These are phyloP conservation scores for Pholis gunnellus DNA, from an alignment of 2,113 vertebrate genomes.

Conservation along the genomic window DNA sequence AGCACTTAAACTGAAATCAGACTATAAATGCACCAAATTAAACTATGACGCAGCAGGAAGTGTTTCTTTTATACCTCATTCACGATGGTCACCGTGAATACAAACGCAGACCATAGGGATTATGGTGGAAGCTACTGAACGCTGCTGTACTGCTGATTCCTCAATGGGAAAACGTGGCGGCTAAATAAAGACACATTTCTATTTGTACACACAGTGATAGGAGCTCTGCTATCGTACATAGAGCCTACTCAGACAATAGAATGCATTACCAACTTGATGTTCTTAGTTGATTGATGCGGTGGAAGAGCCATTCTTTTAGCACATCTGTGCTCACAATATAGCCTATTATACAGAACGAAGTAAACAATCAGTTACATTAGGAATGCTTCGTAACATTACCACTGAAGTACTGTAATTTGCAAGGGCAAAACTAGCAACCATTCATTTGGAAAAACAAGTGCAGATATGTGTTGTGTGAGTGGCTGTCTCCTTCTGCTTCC, in stretches of 20 bases:
- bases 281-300: background rate
- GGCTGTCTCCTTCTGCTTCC: constrained; percentile 8
- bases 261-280: background rate
- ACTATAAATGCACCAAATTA: constrained; percentile 8
- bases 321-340: background rate
- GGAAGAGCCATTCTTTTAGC: background rate
- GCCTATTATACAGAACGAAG: background rate
- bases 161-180: background rate
- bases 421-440: constrained; percentile 14
- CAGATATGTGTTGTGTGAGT: background rate
- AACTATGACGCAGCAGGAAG: constrained; percentile 13
- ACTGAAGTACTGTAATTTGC: constrained; percentile 9
- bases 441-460: constrained; percentile 34
- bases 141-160: background rate
- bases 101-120: background rate
- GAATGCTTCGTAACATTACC: background rate
- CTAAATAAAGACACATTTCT: background rate
- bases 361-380: constrained; percentile 5
- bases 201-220: background rate
- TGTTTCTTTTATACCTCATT: constrained; percentile 14
- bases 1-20: constrained; percentile 23
- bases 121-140: background rate
- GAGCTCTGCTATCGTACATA: background rate
- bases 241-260: background rate
- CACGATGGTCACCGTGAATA: background rate